Conservation (phyloP, 30 jellyfish, hydroid and myxozoan genomes). For the Hydractinia echinata region DNA sequence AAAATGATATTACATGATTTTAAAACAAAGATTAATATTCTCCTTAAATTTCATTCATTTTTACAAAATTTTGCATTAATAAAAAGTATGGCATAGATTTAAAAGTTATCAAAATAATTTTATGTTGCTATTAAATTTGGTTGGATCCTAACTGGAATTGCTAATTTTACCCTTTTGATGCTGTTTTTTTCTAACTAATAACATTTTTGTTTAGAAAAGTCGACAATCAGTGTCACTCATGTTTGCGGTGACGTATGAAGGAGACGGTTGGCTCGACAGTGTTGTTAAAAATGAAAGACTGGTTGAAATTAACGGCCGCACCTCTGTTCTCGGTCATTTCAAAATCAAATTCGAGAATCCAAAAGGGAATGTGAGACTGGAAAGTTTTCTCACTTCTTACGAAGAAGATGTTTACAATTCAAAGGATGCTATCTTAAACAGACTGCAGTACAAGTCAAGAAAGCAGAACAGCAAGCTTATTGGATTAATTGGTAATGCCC, state of each 20-base stretch:
- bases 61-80: too few species aligned
- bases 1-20: too few species aligned
- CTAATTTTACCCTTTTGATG: too few species aligned
- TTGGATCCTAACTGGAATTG: too few species aligned
- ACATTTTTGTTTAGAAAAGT: conserved; percentile 27
- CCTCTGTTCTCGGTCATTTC: conserved; percentile 56
- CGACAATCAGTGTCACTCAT: conserved; percentile 69
- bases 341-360: conserved; percentile 52
- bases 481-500: conserved; percentile 63
- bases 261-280: conserved; percentile 37
- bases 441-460: conserved; percentile 46
- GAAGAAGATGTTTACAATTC: conserved; percentile 64
- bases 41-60: too few species aligned
- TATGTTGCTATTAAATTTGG: not conserved
- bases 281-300: conserved; percentile 31
- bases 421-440: conserved; percentile 48
- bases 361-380: conserved; percentile 17
- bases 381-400: conserved; percentile 57
- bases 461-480: conserved; percentile 45
- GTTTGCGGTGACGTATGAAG: conserved; percentile 78
- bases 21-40: too few species aligned
- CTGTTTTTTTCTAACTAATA: too few species aligned
- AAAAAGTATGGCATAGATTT: too few species aligned
- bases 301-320: conserved; percentile 50
- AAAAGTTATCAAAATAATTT: not conserved